Percentiles rank a stretch among this genome's conserved stretches.
Conservation (phyloP, 2,888 invertebrate species). For the Hirtodrosophila trivittata region DNA sequence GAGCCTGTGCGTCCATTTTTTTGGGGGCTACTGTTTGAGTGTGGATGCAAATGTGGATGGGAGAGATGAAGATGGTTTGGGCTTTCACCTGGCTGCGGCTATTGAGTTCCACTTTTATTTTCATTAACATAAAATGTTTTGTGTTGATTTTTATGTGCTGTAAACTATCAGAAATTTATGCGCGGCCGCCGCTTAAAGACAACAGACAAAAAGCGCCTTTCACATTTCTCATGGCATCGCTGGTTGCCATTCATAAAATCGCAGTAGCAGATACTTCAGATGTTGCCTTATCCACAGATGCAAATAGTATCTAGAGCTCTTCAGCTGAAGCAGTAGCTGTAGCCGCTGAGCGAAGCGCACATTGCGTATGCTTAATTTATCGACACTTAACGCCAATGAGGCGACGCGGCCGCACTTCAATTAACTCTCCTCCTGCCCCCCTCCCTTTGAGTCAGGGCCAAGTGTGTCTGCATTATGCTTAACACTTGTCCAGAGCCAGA, state of each 20-base stretch:
- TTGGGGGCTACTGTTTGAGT: constrained; percentile 41
- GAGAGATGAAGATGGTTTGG: neutral
- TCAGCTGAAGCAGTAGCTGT: neutral
- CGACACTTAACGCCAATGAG: constrained; percentile 81
- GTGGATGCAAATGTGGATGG: constrained; percentile 1
- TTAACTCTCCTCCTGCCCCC: constrained; percentile 40
- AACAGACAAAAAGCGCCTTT: constrained; percentile 40
- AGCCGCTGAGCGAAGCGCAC: constrained; percentile 28
- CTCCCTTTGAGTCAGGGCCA: constrained; percentile 3
- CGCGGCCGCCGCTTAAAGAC: constrained; percentile 8
- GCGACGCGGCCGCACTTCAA: constrained; percentile 73
- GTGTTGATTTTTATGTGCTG: constrained; percentile 74
- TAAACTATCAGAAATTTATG: constrained; percentile 74
- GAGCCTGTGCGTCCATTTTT: too few relatives aligned
- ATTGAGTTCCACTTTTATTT: constrained; percentile 57
- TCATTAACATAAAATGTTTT: constrained; percentile 81
- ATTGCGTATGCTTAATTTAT: constrained; percentile 79
- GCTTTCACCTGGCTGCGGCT: constrained; percentile 52
- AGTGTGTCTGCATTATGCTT: constrained; percentile 78
- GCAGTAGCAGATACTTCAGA: constrained; percentile 37
- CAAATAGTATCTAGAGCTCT: too few relatives aligned
- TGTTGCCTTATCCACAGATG: constrained; percentile 26
- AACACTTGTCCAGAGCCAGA: constrained; percentile 71
- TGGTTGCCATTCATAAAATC: constrained; percentile 42
- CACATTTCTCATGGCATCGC: constrained; percentile 45